Evolutionary conservation across 2,797 vertebrate genomes (phyloP), one percentile per base, ranked within the genome.

Genomic region (Sebastiscus albofasciatus): DNA sequence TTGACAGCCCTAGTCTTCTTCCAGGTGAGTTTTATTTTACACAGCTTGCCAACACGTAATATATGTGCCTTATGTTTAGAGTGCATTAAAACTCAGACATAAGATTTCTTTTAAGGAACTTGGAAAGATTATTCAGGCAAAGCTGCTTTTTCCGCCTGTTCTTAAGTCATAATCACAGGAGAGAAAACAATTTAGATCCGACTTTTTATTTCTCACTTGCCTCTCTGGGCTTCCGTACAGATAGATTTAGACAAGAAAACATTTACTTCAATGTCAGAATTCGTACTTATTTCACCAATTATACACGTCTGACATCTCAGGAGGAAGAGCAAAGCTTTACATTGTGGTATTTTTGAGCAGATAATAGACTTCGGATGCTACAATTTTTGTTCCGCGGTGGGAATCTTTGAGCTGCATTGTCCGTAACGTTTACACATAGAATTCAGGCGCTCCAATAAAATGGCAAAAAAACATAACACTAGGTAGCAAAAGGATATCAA

Each of bases 231-330:
- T 33, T 61, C 29, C 11, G 31, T 22, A 64, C n/a, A 59, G 10
- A 58, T 52, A 42, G 31, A 73, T 71, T 77, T 70, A 34, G 26
- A 56, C 1, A 5, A n/a, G 9, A n/a, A 52, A 60, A 4, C 8
- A n/a, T 58, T 74, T 9, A 70, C 39, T 33, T 27, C 33, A 22
- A 4, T 27, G 20, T 79, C 39, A 60, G n/a, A 61, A 36, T 61
- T 68, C 9, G 76, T 18, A 33, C 29, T 67, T 14, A 9, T 75
- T 66, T 70, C 65, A 66, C 60, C 9, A 36, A 3, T 34, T 62
- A 52, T 59, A 72, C 49, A 74, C 26, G 4, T 81, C 1, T 58
- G 49, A 81, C 70, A 79, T 71, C 77, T 90, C 82, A 83, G 82
- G 82, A 90, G 56, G 56, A 72, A 77, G 72, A 55, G 29, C 55